These are phyloP conservation scores for Alca torda DNA, from an alignment of 2,797 vertebrate species.

Conservation along the genomic window DNA sequence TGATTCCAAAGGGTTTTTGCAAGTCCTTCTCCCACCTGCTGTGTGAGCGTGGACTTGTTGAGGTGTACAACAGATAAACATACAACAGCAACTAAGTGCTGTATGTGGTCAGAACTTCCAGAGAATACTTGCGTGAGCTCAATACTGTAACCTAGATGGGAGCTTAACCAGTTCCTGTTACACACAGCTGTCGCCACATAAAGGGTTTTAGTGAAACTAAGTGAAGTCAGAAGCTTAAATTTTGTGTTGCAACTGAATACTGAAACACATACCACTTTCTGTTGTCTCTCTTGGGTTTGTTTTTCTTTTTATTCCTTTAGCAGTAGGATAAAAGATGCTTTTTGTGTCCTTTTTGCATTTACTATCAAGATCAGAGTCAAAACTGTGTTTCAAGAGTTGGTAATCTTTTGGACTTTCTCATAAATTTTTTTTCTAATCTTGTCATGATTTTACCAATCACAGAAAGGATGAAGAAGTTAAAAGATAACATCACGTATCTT, in stretches of 20 bases:
- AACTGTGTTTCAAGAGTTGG: background rate
- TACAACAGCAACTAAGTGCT: background rate
- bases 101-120: background rate
- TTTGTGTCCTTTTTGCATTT: background rate
- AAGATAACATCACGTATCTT: background rate
- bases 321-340: background rate
- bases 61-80: background rate
- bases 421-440: background rate
- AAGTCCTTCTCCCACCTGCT: background rate
- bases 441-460: background rate
- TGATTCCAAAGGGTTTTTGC: background rate
- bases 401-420: background rate
- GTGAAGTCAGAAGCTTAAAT: background rate
- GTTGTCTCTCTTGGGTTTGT: background rate
- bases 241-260: background rate
- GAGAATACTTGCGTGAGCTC: background rate
- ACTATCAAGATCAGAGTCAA: background rate
- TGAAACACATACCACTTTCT: background rate
- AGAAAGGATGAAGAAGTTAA: background rate
- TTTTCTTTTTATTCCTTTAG: background rate
- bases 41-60: background rate
- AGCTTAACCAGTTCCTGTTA: background rate
- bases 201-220: background rate
- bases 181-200: background rate
- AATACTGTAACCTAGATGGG: background rate